Base-by-base conservation (phyloP, 2,797 vertebrate genomes). In the Gallirallus australis region DNA sequence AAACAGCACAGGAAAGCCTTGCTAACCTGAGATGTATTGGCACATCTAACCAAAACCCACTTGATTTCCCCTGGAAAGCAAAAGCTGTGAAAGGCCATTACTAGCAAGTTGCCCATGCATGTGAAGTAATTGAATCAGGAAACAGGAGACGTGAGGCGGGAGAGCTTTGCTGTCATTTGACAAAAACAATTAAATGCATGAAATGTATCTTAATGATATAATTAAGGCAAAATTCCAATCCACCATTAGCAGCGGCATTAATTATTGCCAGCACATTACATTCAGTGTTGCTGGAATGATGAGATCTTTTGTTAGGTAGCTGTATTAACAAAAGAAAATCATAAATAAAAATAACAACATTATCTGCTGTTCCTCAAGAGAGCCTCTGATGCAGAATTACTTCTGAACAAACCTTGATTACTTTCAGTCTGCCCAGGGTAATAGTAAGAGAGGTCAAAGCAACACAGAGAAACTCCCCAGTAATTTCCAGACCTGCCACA, bases 161-260 rank as follows among this genome's bases (percentile, higher is more conserved):
- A 94, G 91, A 93, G 86, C 82, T 95, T 93, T 56, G 81, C 94
- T 95, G 91, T 97, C 97, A 85, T 96, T 94, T 92, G 64, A 87
- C 86, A 83, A 71, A 95, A 96, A 95, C 81, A 95, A 94, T 94
- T 96, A 95, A 94, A 93, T 80, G 90, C 95, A 93, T 94, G 90
- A 96, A 97, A 94, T 92, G 95, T 92, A 91, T 90, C 93, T 88
- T 94, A 93, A 94, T 89, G 76, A 95, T 95, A 91, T 87, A 95
- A 96, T 97, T 96, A 97, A 90, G 81, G 92, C 93, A 93, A 89
- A 95, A 94, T 88, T 96, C 94, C 94, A 97, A 87, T 93, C 86
- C 17, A 11, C 81, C 89, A 84, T 96, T 97, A 97, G 86, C 28
- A 72, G 84, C 47, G 54, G 57, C 84, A 72, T 96, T 96, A 96